phyloP scores from a whole-genome alignment of 2,888 invertebrate genomes.

The Caenorhabditis wallacei region DNA sequence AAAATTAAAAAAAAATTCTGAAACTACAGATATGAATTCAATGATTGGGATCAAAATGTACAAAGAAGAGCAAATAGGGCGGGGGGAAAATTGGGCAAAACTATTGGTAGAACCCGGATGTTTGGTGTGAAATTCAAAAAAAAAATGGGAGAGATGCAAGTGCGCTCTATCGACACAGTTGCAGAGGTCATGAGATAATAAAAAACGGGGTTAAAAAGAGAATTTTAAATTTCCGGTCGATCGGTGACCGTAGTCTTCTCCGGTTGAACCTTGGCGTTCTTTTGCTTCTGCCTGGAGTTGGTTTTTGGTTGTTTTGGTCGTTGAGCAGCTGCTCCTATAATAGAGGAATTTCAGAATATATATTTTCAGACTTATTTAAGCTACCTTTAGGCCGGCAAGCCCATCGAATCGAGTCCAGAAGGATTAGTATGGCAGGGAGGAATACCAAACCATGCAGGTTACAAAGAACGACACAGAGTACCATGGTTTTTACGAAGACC shows the following conservation, averaged over 20 bases:
- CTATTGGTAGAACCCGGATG: background rate
- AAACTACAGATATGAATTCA: background rate
- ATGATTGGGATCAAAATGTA: conserved; percentile 1
- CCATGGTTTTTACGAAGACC: conserved; percentile 81
- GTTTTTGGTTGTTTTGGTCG: conserved; percentile 55
- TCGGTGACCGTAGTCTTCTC: conserved; percentile 72
- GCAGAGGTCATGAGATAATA: conserved; percentile 12
- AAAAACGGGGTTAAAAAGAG: background rate
- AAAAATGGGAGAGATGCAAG: background rate
- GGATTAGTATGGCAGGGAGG: conserved; percentile 77
- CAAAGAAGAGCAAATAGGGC: background rate
- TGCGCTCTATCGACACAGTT: conserved; percentile 13
- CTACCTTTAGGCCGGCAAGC: conserved; percentile 69
- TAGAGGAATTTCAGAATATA: too few relatives aligned
- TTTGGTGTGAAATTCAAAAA: conserved; percentile 3
- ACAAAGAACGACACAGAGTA: conserved; percentile 80
- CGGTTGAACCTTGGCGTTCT: conserved; percentile 63
- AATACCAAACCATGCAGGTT: conserved; percentile 81
- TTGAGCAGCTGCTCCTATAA: conserved; percentile 69
- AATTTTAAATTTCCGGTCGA: conserved; percentile 71
- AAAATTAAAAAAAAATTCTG: too few relatives aligned
- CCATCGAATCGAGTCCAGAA: conserved; percentile 73
- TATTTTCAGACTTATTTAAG: too few relatives aligned
- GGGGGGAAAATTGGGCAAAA: conserved; percentile 1
- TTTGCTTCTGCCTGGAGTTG: conserved; percentile 64